Percentiles rank a stretch among this genome's conserved stretches.
These are phyloP conservation scores for Spermophilus dauricus DNA, from an alignment of 2,113 vertebrate species.

Conservation along the genomic window DNA sequence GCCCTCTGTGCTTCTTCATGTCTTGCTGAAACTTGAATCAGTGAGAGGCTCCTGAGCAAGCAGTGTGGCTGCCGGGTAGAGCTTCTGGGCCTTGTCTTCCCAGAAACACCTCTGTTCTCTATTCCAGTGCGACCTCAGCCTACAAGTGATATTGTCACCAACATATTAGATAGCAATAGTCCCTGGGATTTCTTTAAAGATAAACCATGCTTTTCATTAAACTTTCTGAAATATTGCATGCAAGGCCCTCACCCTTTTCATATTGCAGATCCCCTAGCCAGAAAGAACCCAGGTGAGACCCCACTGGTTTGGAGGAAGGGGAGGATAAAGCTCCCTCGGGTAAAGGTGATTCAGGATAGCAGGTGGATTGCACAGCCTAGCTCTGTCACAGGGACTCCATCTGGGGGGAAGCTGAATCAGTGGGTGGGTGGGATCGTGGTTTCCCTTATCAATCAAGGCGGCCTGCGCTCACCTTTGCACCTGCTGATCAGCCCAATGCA, in stretches of 20 bases:
- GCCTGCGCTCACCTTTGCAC: background rate
- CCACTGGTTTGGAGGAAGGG: background rate
- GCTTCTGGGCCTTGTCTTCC: background rate
- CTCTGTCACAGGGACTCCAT: background rate
- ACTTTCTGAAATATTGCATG: background rate
- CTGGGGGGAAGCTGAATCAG: rapidly evolving
- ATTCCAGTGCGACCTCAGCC: background rate
- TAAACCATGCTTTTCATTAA: background rate
- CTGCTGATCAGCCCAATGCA: rapidly evolving
- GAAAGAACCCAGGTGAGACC: background rate
- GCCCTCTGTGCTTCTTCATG: rapidly evolving
- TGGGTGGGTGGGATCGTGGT: too few species aligned
- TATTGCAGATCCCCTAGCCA: too few species aligned
- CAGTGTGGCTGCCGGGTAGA: rapidly evolving
- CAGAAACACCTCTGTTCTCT: background rate
- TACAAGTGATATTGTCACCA: background rate
- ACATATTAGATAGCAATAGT: background rate
- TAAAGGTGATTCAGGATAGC: background rate
- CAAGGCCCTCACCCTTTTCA: background rate
- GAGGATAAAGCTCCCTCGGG: background rate
- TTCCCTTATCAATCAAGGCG: background rate
- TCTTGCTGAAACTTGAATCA: background rate
- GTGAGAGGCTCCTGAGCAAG: background rate
- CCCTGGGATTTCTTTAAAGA: background rate
- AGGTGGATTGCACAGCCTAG: background rate